Base-by-base conservation (phyloP, 2,888 invertebrate genomes). In the Fissipunctia ypsillon region DNA sequence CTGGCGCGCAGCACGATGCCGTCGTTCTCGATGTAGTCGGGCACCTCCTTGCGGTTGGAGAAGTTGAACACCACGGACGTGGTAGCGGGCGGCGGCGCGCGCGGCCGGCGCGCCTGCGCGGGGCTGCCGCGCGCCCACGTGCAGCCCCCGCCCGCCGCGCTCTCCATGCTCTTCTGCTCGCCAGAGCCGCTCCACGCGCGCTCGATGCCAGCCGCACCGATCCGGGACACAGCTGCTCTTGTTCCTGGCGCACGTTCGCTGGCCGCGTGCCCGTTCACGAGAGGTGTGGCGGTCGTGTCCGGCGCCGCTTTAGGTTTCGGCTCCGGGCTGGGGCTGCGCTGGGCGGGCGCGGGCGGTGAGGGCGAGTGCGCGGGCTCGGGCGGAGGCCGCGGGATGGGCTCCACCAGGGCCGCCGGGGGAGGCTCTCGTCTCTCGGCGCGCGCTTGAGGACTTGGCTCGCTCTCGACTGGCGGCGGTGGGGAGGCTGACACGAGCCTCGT, bases 11-110 rank as follows among this genome's bases (percentile, higher is more conserved):
- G 97, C 87, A 98, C 97, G 92, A 98, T 97, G 87, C 98, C 98
- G 96, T 99, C 98, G 95, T 98, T 98, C 93, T 98, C 98, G 91
- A 99, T 98, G 95, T 99, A 98, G 96, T 99, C 98, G 67, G 99
- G 99, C 89, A 98, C 98, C 90, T 98, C 98, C 94, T 98, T 98
- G 90, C 98, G 97, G 94, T 97, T 97, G 85, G 98, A 98, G 95
- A 99, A 99, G 96, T 99, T 98, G 96, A 99, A 99, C 84, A 98
- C 98, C 95, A 98, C 97, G 85, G 98, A 97, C 87, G 97, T 97
- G 90, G 97, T 96, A 84, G 97, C 96, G 78, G 94, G 90, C 67
- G 92, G 88, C 16, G 94, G 92, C 45, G 88, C 88, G 69, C 91
- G 91, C 50, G 79, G 38, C 19, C 86, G 91, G 87, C 85, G 78